Evolutionary conservation across 2,888 invertebrate species (phyloP).

Genomic region (Agonopterix subpropinquella): DNA sequence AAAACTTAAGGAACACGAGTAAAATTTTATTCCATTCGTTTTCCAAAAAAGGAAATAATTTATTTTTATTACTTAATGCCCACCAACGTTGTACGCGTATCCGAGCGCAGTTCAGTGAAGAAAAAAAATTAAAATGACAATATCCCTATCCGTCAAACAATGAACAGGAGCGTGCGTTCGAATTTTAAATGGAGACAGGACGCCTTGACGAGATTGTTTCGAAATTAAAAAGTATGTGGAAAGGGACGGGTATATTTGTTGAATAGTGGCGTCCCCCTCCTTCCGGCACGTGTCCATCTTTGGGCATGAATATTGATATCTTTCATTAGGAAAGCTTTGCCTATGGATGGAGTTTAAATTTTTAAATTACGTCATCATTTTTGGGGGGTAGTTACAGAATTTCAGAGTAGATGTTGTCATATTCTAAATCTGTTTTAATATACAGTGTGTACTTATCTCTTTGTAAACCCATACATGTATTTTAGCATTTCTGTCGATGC

Average conservation of each 20-base stretch:
- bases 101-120: conserved; percentile 10
- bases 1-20: no score
- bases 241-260: conserved; percentile 18
- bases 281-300: conserved; percentile 40
- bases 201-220: conserved; percentile 31
- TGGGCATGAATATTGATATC: conserved; percentile 47
- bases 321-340: conserved; percentile 23
- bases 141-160: conserved; percentile 33
- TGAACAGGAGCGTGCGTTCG: conserved; percentile 32
- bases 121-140: conserved; percentile 31
- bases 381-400: no score
- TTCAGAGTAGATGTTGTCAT: no score
- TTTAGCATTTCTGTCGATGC: no score
- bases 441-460: no score
- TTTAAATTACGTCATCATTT: no score
- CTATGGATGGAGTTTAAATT: no score
- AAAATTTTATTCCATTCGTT: no score
- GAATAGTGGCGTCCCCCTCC: conserved; percentile 20
- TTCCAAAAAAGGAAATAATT: not conserved
- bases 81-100: conserved; percentile 23
- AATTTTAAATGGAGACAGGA: conserved; percentile 34
- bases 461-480: no score
- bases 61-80: conserved; percentile 14
- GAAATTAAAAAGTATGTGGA: conserved; percentile 34
- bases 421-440: no score